These are phyloP conservation scores for Clarias platycephalus DNA, from an alignment of 2,797 vertebrate genomes.

Conservation along the genomic window DNA sequence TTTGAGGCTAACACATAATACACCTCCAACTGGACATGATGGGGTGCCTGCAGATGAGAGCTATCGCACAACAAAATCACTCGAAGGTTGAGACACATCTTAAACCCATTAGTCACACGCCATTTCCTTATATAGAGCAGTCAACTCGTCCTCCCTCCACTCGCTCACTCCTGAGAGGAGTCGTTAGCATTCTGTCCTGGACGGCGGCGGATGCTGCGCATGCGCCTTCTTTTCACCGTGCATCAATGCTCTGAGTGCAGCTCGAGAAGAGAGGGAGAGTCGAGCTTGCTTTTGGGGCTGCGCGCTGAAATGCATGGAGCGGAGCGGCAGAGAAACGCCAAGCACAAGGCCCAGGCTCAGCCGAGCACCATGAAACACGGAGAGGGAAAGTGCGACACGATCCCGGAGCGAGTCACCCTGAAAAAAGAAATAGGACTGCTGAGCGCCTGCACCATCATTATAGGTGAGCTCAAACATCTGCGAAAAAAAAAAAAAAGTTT, in stretches of 20 bases:
- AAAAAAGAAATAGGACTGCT: conserved; percentile 95
- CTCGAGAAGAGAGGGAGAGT: conserved; percentile 61
- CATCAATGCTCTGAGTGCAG: conserved; percentile 58
- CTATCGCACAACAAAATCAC: neutral
- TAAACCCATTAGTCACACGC: conserved; percentile 34
- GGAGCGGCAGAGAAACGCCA: conserved; percentile 67
- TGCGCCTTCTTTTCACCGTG: conserved; percentile 73
- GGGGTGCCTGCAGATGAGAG: neutral
- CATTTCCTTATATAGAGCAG: conserved; percentile 29
- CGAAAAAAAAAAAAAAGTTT: neutral
- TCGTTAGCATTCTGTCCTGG: conserved; percentile 78
- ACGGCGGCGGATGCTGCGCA: conserved; percentile 74
- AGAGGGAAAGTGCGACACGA: conserved; percentile 50
- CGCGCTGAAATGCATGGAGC: conserved; percentile 81
- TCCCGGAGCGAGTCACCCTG: conserved; percentile 81
- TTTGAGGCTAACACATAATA: neutral
- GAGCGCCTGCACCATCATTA: conserved; percentile 95
- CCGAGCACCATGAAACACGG: conserved; percentile 53
- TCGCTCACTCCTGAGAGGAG: conserved; percentile 44
- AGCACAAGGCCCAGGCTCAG: conserved; percentile 52
- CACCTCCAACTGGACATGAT: neutral
- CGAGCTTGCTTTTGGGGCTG: conserved; percentile 58
- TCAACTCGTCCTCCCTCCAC: conserved; percentile 6
- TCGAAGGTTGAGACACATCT: conserved; percentile 3
- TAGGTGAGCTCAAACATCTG: conserved; percentile 76